phyloP scores from a whole-genome alignment of 1,140 invertebrate species.

The Daktulosphaira vitifoliae region DNA sequence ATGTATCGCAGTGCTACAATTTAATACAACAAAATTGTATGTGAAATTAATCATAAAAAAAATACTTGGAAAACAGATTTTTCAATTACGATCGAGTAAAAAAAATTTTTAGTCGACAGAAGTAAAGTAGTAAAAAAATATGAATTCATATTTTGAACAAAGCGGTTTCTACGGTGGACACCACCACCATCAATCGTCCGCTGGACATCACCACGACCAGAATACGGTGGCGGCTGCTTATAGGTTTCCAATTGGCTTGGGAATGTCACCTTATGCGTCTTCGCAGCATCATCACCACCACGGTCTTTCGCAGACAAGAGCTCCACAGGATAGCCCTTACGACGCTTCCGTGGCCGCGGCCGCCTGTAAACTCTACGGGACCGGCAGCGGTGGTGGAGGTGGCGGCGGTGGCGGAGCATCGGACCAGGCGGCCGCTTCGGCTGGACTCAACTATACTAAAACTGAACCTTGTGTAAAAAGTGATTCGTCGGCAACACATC shows the following conservation, averaged over 20 bases:
- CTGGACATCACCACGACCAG: conserved; percentile 56
- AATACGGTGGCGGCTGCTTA: conserved; percentile 60
- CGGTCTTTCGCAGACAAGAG: conserved; percentile 62
- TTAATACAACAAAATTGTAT: too few relatives aligned
- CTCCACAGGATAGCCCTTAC: conserved; percentile 78
- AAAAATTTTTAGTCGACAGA: too few relatives aligned
- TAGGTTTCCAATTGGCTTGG: conserved; percentile 69
- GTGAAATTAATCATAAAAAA: too few relatives aligned
- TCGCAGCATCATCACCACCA: conserved; percentile 66
- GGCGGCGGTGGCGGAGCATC: conserved; percentile 47
- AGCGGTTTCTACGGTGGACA: conserved; percentile 85
- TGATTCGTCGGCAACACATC: conserved; percentile 57
- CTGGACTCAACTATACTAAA: conserved; percentile 53
- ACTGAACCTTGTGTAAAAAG: conserved; percentile 48
- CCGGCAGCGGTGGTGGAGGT: conserved; percentile 47
- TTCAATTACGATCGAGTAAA: too few relatives aligned
- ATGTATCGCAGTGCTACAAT: too few relatives aligned
- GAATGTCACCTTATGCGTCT: conserved; percentile 71
- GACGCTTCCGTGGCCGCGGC: conserved; percentile 76
- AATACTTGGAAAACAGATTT: too few relatives aligned
- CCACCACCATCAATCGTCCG: conserved; percentile 62
- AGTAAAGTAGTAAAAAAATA: conserved; percentile 51
- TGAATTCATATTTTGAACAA: conserved; percentile 94
- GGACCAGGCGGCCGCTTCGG: conserved; percentile 55
- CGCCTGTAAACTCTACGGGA: conserved; percentile 73